Evolutionary conservation across 2,113 vertebrate species (phyloP).

Genomic region (Gasterosteus aculeatus): DNA sequence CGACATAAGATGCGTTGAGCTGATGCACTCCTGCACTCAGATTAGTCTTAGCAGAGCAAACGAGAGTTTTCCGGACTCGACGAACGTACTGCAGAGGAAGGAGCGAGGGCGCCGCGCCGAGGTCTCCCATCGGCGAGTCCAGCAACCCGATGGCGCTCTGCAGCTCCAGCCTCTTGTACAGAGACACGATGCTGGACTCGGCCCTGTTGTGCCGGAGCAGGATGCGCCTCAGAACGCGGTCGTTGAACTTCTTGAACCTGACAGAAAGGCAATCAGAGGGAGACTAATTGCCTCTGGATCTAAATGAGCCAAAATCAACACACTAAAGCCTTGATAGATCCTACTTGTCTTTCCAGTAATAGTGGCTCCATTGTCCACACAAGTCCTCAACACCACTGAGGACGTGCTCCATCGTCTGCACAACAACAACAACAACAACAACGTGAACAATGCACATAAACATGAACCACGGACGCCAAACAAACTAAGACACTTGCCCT

Average conservation of each 20-base stretch:
- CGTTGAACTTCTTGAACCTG: conserved; percentile 94
- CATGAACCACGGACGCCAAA: too few species aligned
- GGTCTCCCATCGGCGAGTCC: conserved; percentile 80
- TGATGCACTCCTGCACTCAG: conserved; percentile 3
- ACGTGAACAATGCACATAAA: not conserved
- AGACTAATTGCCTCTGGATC: not conserved
- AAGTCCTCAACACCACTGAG: conserved; percentile 92
- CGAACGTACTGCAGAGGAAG: conserved; percentile 80
- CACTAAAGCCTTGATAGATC: not conserved
- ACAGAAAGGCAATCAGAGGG: conserved; percentile 23
- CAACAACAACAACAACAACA: not conserved
- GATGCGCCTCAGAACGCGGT: conserved; percentile 86
- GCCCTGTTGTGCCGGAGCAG: conserved; percentile 85
- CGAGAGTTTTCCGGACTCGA: not conserved
- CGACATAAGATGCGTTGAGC: conserved; percentile 17
- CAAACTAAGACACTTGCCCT: conserved; percentile 77
- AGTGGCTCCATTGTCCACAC: conserved; percentile 96
- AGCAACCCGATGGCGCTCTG: conserved; percentile 89
- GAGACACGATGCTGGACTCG: conserved; percentile 89
- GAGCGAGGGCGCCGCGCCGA: conserved; percentile 76
- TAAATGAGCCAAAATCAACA: not conserved
- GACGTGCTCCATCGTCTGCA: conserved; percentile 90
- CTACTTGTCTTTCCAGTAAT: conserved; percentile 97
- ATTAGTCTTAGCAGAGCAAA: not conserved
- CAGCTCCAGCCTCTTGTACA: conserved; percentile 94